Conservation (phyloP, 2,113 vertebrate species). For the Hirundichthys speculiger region DNA sequence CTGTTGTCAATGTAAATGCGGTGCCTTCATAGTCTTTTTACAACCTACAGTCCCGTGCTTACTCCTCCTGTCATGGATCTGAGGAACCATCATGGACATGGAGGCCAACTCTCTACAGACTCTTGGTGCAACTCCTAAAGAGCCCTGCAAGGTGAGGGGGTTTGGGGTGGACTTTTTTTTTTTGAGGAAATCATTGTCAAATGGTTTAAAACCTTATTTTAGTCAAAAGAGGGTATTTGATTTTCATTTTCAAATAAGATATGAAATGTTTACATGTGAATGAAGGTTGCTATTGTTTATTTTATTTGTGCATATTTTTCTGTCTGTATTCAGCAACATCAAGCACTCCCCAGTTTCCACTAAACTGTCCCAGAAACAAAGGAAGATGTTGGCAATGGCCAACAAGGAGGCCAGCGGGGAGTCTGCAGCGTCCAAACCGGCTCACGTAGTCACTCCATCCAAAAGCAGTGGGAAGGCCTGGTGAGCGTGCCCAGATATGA, state of each 20-base stretch:
- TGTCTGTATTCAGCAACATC: slow-evolving; percentile 48
- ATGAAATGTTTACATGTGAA: background rate
- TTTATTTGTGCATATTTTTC: too few species aligned
- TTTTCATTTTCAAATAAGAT: too few species aligned
- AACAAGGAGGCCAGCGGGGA: slow-evolving; percentile 86
- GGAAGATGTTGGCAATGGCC: slow-evolving; percentile 93
- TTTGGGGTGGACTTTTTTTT: background rate
- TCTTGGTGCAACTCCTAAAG: slow-evolving; percentile 86
- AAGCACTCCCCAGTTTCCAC: slow-evolving; percentile 81
- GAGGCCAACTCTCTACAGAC: slow-evolving; percentile 88
- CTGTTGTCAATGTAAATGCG: too few species aligned
- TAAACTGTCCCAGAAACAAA: slow-evolving; percentile 96
- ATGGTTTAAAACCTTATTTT: background rate
- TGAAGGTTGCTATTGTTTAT: background rate
- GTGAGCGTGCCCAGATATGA: slow-evolving; percentile 76
- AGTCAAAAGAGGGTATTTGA: background rate
- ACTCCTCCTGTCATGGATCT: slow-evolving; percentile 89
- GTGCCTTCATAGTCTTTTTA: slow-evolving; percentile 4
- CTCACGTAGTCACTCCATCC: slow-evolving; percentile 72
- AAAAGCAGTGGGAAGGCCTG: slow-evolving; percentile 85
- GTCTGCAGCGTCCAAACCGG: slow-evolving; percentile 62
- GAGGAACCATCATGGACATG: slow-evolving; percentile 95
- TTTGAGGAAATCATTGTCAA: too few species aligned
- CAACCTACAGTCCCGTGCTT: slow-evolving; percentile 78
- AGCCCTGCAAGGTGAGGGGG: slow-evolving; percentile 71